Conservation (phyloP, 2,113 vertebrate genomes). For the Phalacrocorax brasilianus region DNA sequence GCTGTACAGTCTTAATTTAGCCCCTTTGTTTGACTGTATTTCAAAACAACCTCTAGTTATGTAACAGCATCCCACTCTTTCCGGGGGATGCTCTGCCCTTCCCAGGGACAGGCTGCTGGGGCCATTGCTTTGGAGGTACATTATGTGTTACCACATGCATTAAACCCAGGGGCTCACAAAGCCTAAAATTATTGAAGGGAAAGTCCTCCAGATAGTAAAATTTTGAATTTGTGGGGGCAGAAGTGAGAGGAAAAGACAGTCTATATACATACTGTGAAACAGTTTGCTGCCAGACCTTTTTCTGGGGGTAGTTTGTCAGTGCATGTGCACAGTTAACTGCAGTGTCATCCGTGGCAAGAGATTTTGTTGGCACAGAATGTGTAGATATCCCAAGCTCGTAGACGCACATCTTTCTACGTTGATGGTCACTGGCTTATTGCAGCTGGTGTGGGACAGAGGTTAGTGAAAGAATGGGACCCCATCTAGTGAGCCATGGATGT, state of each 20-base stretch:
- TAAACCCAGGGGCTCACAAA: not conserved
- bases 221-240: not conserved
- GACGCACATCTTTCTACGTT: rapidly evolving
- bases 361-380: rapidly evolving
- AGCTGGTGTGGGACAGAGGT: not conserved
- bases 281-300: not conserved
- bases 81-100: not conserved
- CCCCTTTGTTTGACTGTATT: not conserved
- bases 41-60: not conserved
- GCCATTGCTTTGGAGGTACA: rapidly evolving
- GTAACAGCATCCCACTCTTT: not conserved
- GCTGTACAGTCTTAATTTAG: not conserved
- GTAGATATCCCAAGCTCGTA: not conserved
- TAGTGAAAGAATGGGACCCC: not conserved
- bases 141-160: not conserved
- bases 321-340: not conserved
- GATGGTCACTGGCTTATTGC: not conserved
- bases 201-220: not conserved
- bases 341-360: rapidly evolving
- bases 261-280: not conserved
- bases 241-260: not conserved
- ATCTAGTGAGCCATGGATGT: not conserved
- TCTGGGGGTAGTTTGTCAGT: not conserved
- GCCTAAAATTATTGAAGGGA: not conserved
- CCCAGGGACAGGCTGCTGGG: not conserved